Evolutionary conservation across 1,140 invertebrate species (phyloP).

Genomic region (Diplogasteroides magnus): DNA sequence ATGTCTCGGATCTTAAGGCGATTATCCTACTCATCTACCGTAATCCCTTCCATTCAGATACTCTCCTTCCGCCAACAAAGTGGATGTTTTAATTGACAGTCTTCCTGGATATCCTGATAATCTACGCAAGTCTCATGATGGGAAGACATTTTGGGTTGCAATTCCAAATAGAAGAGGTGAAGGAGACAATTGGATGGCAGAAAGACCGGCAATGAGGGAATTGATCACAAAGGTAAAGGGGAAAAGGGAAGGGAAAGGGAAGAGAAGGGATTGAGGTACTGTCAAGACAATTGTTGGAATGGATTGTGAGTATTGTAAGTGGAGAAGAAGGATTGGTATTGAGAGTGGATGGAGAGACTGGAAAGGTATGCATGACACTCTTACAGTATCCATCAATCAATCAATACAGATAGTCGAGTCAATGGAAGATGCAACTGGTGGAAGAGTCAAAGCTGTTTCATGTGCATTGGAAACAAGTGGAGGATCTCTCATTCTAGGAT

Average conservation of each 20-base stretch:
- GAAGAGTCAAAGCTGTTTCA: slow-evolving; percentile 9
- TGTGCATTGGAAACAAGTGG: slow-evolving; percentile 24
- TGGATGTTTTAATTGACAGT: slow-evolving; percentile 23
- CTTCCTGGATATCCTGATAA: slow-evolving; percentile 38
- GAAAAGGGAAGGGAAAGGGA: too few relatives aligned
- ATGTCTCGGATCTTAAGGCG: slow-evolving; percentile 15
- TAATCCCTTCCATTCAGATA: slow-evolving; percentile 8
- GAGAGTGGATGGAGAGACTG: too few relatives aligned
- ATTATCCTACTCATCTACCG: not conserved
- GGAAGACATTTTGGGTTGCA: slow-evolving; percentile 7
- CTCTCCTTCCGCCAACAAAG: slow-evolving; percentile 3
- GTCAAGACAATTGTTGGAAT: not conserved
- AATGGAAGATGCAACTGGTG: slow-evolving; percentile 18
- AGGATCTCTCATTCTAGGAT: slow-evolving; percentile 17
- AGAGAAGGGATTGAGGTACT: not conserved
- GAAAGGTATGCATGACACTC: too few relatives aligned
- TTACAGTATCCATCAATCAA: not conserved
- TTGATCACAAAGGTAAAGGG: slow-evolving; percentile 19
- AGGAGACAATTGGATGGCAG: slow-evolving; percentile 9
- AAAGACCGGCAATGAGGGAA: slow-evolving; percentile 10
- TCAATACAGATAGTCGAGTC: slow-evolving; percentile 12
- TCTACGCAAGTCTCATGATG: slow-evolving; percentile 20
- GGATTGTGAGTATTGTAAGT: not conserved
- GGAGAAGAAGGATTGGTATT: slow-evolving; percentile 1
- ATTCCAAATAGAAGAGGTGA: not conserved